phyloP scores from a whole-genome alignment of 2,113 vertebrate species.

The Reinhardtius hippoglossoides region DNA sequence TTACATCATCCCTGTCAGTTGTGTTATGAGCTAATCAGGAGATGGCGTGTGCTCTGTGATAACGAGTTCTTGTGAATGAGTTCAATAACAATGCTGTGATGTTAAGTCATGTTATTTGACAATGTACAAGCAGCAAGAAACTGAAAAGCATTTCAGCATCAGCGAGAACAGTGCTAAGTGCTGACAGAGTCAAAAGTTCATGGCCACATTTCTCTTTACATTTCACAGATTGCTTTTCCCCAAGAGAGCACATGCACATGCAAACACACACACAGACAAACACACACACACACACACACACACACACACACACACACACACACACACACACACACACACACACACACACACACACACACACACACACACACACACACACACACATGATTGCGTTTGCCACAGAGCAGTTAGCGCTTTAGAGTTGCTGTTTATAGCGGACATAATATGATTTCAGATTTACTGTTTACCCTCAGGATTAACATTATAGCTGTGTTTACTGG shows the following conservation, averaged over 20 bases:
- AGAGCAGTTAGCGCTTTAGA: slow-evolving; percentile 26
- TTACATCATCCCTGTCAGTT: slow-evolving; percentile 8
- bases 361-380: slow-evolving; percentile 2
- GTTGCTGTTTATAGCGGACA: slow-evolving; percentile 21
- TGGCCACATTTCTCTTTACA: slow-evolving; percentile 1
- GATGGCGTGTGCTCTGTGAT: slow-evolving; percentile 3
- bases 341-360: no score
- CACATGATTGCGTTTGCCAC: slow-evolving; percentile 16
- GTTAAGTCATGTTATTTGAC: not conserved
- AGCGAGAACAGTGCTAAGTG: not conserved
- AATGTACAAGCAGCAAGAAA: slow-evolving; percentile 2
- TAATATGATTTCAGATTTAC: slow-evolving; percentile 45
- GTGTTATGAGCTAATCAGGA: not conserved
- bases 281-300: no score
- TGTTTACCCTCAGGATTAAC: slow-evolving; percentile 63
- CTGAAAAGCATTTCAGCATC: not conserved
- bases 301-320: not conserved
- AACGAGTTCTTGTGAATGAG: not conserved
- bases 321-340: slow-evolving; percentile 1
- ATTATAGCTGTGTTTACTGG: slow-evolving; percentile 51
- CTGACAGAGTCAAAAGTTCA: slow-evolving; percentile 14
- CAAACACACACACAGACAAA: not conserved
- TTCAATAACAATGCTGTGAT: not conserved
- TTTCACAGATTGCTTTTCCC: slow-evolving; percentile 26
- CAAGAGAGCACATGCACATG: not conserved